Evolutionary conservation across 2,797 vertebrate genomes (phyloP).

Genomic region (Onychomys leucogaster): DNA sequence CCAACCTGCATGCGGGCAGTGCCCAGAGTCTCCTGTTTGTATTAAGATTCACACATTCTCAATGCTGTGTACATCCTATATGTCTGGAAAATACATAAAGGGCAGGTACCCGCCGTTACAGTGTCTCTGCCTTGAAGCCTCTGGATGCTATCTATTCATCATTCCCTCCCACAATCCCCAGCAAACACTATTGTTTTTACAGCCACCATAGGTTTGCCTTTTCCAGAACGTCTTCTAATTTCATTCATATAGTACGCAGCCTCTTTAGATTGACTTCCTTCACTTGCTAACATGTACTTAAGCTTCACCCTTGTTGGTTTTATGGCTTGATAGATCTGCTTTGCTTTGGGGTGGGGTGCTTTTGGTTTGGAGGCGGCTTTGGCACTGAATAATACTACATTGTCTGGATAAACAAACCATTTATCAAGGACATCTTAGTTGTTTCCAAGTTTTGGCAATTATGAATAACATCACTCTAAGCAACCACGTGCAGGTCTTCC

Average conservation of each 20-base stretch:
- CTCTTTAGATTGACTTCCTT: conserved; percentile 26
- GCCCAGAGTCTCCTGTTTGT: not conserved
- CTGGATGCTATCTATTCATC: not conserved
- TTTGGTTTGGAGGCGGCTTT: not conserved
- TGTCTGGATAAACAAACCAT: not conserved
- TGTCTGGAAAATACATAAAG: not conserved
- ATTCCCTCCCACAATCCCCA: not conserved
- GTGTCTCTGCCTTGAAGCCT: not conserved
- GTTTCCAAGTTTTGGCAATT: not conserved
- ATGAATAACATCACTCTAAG: not conserved
- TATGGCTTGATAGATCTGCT: not conserved
- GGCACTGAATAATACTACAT: not conserved
- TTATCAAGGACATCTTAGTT: not conserved
- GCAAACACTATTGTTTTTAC: not conserved
- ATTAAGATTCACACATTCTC: not conserved
- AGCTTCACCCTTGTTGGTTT: not conserved
- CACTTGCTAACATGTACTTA: not conserved
- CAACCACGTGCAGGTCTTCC: not conserved
- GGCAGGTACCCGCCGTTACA: not conserved
- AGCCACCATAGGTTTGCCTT: not conserved
- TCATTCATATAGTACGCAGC: not conserved
- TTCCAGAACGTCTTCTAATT: not conserved
- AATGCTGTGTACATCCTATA: not conserved
- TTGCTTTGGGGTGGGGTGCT: not conserved
- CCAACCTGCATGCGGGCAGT: not conserved